Conservation (phyloP, 2,797 vertebrate species). For the Triplophysa yarkandensis region DNA sequence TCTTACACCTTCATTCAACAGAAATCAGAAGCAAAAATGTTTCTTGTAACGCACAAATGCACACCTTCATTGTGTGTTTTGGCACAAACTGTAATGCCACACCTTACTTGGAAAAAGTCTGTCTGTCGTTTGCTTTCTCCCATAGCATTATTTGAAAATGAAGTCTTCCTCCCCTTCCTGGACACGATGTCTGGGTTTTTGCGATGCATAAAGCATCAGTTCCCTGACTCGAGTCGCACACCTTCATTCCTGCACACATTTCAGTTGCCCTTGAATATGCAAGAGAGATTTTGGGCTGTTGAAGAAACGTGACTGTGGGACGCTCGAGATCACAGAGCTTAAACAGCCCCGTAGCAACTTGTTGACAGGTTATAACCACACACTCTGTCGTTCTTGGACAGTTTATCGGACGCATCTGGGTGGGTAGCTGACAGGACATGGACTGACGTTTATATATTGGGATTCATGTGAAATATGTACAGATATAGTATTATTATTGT, state of each 20-base stretch:
- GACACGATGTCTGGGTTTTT: slow-evolving; percentile 11
- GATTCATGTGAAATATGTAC: slow-evolving; percentile 57
- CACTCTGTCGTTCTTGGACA: slow-evolving; percentile 31
- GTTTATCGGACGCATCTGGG: slow-evolving; percentile 35
- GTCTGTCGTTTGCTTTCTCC: not conserved
- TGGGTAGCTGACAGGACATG: slow-evolving; percentile 16
- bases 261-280: slow-evolving; percentile 42
- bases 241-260: slow-evolving; percentile 22
- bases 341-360: slow-evolving; percentile 47
- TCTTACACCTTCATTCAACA: not conserved
- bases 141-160: not conserved
- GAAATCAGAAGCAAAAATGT: slow-evolving; percentile 14
- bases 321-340: slow-evolving; percentile 37
- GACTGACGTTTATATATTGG: slow-evolving; percentile 35
- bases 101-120: slow-evolving; percentile 12
- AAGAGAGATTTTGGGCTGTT: slow-evolving; percentile 32
- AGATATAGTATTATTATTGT: slow-evolving; percentile 58
- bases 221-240: not conserved
- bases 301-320: not conserved
- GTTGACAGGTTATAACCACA: slow-evolving; percentile 40
- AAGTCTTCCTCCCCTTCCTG: slow-evolving; percentile 47
- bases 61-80: slow-evolving; percentile 25
- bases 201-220: not conserved
- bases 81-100: slow-evolving; percentile 18
- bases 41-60: slow-evolving; percentile 30